Conservation (phyloP, 1,140 invertebrate species). For the Saxidomus purpurata region DNA sequence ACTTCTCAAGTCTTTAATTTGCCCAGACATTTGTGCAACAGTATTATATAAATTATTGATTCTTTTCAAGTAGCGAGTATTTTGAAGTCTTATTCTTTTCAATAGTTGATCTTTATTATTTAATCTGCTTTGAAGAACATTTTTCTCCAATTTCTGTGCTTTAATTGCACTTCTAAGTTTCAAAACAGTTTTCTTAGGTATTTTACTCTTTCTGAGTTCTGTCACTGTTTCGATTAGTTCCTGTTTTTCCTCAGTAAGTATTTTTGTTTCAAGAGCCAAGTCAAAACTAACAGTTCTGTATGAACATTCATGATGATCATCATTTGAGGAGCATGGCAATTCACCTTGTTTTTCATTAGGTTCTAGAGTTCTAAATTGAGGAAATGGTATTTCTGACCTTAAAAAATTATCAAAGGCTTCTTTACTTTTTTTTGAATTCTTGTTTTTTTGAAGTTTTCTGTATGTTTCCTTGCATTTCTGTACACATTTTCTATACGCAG, state of each 20-base stretch:
- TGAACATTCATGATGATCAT: conserved; percentile 21
- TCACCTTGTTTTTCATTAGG: neutral
- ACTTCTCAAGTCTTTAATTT: neutral
- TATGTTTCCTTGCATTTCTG: neutral
- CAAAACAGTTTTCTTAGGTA: neutral
- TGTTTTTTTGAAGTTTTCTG: neutral
- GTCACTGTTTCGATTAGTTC: neutral
- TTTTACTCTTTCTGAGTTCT: neutral
- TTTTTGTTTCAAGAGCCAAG: neutral
- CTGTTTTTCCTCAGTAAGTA: neutral
- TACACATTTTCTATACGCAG: neutral
- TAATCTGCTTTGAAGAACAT: neutral
- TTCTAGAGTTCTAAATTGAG: neutral
- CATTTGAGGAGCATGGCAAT: too few species aligned
- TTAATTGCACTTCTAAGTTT: neutral
- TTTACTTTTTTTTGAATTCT: neutral
- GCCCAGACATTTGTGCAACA: neutral
- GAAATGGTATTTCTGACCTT: neutral
- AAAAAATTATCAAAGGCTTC: neutral
- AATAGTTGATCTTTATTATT: neutral
- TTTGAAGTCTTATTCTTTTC: conserved; percentile 4
- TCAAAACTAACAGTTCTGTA: neutral
- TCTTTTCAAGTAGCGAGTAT: neutral
- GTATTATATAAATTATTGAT: neutral
- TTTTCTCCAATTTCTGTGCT: neutral